Evolutionary conservation across 2,113 vertebrate species (phyloP), one percentile per base, ranked within the genome.

Genomic region (Mystacornis crossleyi): DNA sequence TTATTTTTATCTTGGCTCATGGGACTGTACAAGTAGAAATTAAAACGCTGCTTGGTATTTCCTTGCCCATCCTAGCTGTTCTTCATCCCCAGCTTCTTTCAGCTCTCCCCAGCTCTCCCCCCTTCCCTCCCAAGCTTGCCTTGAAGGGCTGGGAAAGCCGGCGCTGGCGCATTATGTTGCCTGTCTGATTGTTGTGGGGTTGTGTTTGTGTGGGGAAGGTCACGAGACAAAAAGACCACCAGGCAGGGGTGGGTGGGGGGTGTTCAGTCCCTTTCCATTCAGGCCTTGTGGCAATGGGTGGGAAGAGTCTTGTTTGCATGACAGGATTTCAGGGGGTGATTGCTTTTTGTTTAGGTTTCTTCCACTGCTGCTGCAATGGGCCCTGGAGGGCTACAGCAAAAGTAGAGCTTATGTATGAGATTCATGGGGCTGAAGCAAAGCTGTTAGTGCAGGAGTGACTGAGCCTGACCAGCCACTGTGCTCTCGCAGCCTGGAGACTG

Each of bases 141-240:
- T 91, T 87, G 84, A 95, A 97, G 91, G 90, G 90, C 93, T 95
- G 96, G 93, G 90, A 95, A 96, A 92, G 94, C 88, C 15, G 4
- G 53, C 0, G 0, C 95, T 93, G 90, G 25, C 0, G 7, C 88
- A 89, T 97, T 97, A 31, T 95, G 67, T 74, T 92, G 67, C 70
- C 89, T 81, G 71, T 60, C 72, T 88, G 90, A 97, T 97, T 94
- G 79, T 95, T 90, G 80, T 73, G 92, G 75, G 84, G 90, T 95
- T 96, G 93, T 97, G 78, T 96, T 95, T 96, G 94, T 95, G 91
- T 2, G 34, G 81, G 64, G 87, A 96, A 97, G 95, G 97, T 97
- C 95, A 97, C 7, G 6, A 83, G 90, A 97, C 94, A 96, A 93
- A 97, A 94, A 93, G 96, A 94, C 97, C 96, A 97, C 97, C 96